phyloP scores from a whole-genome alignment of 2,113 vertebrate species.

The Passer montanus region DNA sequence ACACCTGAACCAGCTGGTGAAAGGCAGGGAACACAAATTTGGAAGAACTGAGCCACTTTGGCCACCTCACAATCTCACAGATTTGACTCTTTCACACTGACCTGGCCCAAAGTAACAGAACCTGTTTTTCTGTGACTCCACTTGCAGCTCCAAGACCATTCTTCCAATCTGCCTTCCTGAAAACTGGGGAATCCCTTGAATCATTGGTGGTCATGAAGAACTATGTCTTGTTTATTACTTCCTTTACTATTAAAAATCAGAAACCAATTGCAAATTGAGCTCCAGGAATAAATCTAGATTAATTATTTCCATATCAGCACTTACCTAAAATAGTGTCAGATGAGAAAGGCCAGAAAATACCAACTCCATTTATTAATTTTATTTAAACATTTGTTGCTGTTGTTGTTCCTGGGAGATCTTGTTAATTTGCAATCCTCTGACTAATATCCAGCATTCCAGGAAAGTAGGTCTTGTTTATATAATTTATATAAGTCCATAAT shows the following conservation, averaged over 20 bases:
- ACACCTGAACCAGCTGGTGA: neutral
- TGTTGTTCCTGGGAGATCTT: neutral
- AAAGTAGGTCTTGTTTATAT: neutral
- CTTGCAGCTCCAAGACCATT: neutral
- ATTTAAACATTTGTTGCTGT: neutral
- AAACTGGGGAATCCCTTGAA: neutral
- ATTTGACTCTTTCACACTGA: neutral
- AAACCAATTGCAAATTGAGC: neutral
- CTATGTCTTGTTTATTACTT: neutral
- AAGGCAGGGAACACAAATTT: neutral
- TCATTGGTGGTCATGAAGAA: neutral
- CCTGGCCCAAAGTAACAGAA: neutral
- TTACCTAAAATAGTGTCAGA: neutral
- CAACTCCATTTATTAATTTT: neutral
- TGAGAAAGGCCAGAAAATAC: neutral
- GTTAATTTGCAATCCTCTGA: neutral
- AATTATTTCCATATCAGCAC: neutral
- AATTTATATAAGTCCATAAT: neutral
- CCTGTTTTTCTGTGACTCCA: neutral
- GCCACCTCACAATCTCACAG: neutral
- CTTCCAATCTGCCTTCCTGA: neutral
- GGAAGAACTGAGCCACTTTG: neutral
- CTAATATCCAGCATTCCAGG: neutral
- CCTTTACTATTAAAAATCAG: neutral
- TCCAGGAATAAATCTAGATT: neutral